Base-by-base conservation (phyloP, 2,888 invertebrate genomes). In the Volucella inanis region DNA sequence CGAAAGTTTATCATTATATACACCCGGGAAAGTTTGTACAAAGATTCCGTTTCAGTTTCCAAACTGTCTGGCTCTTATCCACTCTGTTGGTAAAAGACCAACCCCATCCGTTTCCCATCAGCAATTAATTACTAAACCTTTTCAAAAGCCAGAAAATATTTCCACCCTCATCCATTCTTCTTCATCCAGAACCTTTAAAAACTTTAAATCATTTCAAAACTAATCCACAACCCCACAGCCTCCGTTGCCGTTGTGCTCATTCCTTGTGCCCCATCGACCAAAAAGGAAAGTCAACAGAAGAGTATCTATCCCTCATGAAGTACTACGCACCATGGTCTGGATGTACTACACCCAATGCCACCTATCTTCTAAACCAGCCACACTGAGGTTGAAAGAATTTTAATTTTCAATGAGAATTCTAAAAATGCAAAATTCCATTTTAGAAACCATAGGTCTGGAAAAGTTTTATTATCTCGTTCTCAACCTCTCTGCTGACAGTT, bases 351-450 rank as follows among this genome's bases (percentile, higher is more conserved):
- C 14, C 15, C 10, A 22, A 39, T 62, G 14, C 49, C 50, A 43
- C 14, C n/a, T 52, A 31, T 18, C 14, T 9, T 12, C 14, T 45
- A 61, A 70, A 3, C 39, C 41, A 57, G 12, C 45, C 59, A 14
- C 39, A 38, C 49, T 47, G n/a, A 61, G 22, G 55, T 61, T 49
- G 68, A 50, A 49, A 59, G 54, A 79, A 70, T 84, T 79, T 84
- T 65, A 75, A 79, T 79, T 84, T 79, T 79, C 59, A 84, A 62
- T 83, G 83, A 72, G 65, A 71, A 74, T 76, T 71, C 62, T 11
- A 49, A 62, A 81, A 81, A 75, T 47, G 31, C 54, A 75, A 78
- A 83, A 74, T 65, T 83, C 59, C 83, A 59, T 68, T 68, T 78
- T 72, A 74, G 50, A 74, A 55, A 65, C 72, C 72, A 79, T 68